These are phyloP conservation scores for Mystacornis crossleyi DNA, from an alignment of 2,113 vertebrate species.

Conservation along the genomic window DNA sequence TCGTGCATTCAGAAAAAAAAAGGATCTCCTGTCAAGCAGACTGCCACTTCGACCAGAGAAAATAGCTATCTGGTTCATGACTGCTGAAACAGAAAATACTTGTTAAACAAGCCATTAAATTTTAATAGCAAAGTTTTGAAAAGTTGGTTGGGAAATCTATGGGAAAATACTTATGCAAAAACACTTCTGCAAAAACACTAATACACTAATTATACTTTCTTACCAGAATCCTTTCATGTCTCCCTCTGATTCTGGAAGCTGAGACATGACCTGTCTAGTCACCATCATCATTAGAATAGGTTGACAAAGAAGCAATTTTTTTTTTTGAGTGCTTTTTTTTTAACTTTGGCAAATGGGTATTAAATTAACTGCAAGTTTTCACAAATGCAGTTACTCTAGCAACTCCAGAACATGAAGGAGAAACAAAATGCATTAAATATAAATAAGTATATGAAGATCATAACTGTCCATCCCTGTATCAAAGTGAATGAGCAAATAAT, in stretches of 20 bases:
- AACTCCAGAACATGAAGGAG: conserved; percentile 25
- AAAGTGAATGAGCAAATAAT: background rate
- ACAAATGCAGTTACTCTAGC: conserved; percentile 42
- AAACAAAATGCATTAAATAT: conserved; percentile 52
- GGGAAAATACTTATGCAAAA: conserved; percentile 5
- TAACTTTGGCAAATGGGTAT: conserved; percentile 42
- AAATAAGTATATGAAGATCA: background rate
- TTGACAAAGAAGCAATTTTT: conserved; percentile 30
- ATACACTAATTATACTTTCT: background rate
- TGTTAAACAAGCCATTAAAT: conserved; percentile 53
- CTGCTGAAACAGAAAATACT: conserved; percentile 48
- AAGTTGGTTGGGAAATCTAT: conserved; percentile 28
- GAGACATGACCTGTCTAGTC: conserved; percentile 9
- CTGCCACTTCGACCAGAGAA: conserved; percentile 10
- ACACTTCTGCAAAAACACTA: background rate
- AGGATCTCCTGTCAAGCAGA: background rate
- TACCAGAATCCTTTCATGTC: background rate
- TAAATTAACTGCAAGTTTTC: conserved; percentile 14
- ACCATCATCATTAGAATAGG: background rate
- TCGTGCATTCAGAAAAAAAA: background rate
- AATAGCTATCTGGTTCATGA: background rate
- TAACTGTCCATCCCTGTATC: background rate
- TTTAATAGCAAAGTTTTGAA: conserved; percentile 38
- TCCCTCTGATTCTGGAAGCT: background rate
- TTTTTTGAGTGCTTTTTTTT: conserved; percentile 38